Conservation (phyloP, 2,797 vertebrate genomes). For the Poecilia gillii region DNA sequence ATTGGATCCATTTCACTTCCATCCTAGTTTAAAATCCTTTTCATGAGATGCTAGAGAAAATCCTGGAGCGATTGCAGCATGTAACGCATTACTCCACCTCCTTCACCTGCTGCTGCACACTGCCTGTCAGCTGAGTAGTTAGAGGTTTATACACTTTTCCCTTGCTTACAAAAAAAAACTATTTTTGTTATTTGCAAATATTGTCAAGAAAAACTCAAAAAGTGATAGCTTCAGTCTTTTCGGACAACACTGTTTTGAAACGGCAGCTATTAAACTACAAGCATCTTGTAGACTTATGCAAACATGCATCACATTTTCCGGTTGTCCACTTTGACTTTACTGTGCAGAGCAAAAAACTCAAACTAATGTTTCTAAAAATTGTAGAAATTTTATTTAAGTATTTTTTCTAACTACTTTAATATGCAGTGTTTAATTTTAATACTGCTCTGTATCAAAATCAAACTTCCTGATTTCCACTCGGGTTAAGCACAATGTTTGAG, state of each 20-base stretch:
- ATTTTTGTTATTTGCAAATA: not conserved
- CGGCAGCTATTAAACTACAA: not conserved
- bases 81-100: not conserved
- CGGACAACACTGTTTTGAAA: not conserved
- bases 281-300: too few relatives aligned
- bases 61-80: not conserved
- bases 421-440: not conserved
- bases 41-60: not conserved
- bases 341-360: not conserved
- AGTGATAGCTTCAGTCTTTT: not conserved
- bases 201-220: not conserved
- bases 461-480: conserved; percentile 12
- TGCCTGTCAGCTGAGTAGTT: not conserved
- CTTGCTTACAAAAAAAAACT: not conserved
- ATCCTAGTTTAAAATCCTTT: not conserved
- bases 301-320: not conserved
- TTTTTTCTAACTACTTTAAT: not conserved
- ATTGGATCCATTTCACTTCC: not conserved
- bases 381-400: rapidly evolving
- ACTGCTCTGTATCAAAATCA: conserved; percentile 2
- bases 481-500: conserved; percentile 19
- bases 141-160: not conserved
- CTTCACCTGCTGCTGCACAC: not conserved
- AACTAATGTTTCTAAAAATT: not conserved
- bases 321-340: not conserved